Evolutionary conservation across 2,888 invertebrate species (phyloP).

Genomic region (Lordiphosa andalusiaca): DNA sequence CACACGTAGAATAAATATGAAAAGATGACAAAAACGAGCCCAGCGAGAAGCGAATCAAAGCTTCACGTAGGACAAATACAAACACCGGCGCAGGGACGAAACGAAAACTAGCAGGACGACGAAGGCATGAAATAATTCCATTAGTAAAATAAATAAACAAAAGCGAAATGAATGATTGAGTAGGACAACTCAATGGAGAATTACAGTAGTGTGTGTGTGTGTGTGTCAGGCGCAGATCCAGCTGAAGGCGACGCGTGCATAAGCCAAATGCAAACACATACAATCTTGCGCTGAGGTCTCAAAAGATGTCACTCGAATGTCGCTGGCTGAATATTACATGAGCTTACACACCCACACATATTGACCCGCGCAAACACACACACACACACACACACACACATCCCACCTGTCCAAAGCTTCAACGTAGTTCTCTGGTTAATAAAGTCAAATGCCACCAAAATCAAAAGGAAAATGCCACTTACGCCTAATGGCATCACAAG

Average conservation of each 20-base stretch:
- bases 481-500: constrained; percentile 63
- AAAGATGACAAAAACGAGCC: constrained; percentile 37
- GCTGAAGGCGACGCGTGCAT: constrained; percentile 42
- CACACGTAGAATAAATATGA: constrained; percentile 43
- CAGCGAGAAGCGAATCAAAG: constrained; percentile 39
- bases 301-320: constrained; percentile 57
- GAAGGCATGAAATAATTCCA: constrained; percentile 71
- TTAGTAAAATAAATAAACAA: constrained; percentile 78
- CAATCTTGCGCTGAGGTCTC: constrained; percentile 31
- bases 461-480: constrained; percentile 71
- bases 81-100: constrained; percentile 12
- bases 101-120: constrained; percentile 1
- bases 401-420: constrained; percentile 24
- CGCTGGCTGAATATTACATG: constrained; percentile 61
- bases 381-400: constrained; percentile 12
- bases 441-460: constrained; percentile 70
- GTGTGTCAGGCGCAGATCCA: constrained; percentile 20
- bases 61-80: constrained; percentile 42
- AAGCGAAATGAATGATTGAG: constrained; percentile 68
- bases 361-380: constrained; percentile 49
- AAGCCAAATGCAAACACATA: constrained; percentile 50
- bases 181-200: constrained; percentile 27
- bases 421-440: constrained; percentile 55
- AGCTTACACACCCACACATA: constrained; percentile 36
- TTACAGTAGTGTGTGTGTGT: constrained; percentile 24